These are phyloP conservation scores for Shinisaurus crocodilurus DNA, from an alignment of 2,113 vertebrate genomes.

Conservation along the genomic window DNA sequence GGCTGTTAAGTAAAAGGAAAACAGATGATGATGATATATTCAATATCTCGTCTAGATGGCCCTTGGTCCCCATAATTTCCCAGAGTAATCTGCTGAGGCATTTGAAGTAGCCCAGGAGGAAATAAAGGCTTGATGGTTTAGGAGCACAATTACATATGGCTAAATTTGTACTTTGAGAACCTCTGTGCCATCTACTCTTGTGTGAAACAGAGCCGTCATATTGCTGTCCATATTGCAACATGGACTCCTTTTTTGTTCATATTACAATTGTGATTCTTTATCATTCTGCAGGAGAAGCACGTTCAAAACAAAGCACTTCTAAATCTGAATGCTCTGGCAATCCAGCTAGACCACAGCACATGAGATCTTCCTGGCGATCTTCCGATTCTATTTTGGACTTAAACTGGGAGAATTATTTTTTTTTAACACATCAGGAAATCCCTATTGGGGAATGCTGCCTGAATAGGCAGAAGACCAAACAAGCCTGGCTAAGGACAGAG, in stretches of 20 bases:
- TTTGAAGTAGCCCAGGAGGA: background rate
- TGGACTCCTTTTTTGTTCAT: background rate
- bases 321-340: background rate
- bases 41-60: background rate
- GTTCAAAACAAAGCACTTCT: background rate
- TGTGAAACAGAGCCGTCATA: background rate
- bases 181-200: background rate
- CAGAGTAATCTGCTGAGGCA: background rate
- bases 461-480: background rate
- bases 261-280: background rate
- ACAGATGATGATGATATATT: background rate
- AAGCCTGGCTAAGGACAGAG: background rate
- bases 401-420: background rate
- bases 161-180: background rate
- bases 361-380: background rate
- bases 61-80: background rate
- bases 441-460: background rate
- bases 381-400: slow-evolving; percentile 9
- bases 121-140: background rate
- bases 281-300: background rate
- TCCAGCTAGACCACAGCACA: background rate
- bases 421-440: background rate
- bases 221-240: background rate
- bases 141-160: background rate
- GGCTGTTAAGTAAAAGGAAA: background rate